These are phyloP conservation scores for Scolopax bukidnonensis DNA, from an alignment of 2,797 vertebrate genomes.

Conservation along the genomic window DNA sequence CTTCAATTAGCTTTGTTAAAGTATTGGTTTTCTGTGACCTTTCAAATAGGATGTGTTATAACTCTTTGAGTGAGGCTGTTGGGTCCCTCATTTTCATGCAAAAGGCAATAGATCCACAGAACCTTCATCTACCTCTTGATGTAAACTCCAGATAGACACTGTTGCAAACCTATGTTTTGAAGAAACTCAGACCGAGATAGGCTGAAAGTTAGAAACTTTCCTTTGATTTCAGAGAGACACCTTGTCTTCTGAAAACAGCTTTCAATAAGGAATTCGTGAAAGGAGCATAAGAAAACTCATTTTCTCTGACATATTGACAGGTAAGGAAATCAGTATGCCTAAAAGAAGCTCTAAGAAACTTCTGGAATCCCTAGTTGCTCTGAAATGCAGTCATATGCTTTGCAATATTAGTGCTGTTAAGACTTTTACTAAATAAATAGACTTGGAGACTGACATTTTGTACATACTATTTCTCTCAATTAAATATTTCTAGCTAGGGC, in stretches of 20 bases:
- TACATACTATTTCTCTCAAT: not conserved
- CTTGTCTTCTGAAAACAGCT: not conserved
- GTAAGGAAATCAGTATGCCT: not conserved
- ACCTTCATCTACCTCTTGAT: not conserved
- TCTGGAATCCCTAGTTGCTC: not conserved
- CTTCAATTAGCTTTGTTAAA: slow-evolving; percentile 41
- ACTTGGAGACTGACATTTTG: not conserved
- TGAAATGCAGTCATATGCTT: not conserved
- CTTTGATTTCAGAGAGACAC: not conserved
- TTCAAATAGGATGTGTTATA: not conserved
- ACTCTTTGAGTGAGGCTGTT: not conserved
- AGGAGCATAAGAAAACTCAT: not conserved
- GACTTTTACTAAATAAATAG: not conserved
- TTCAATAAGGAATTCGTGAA: not conserved
- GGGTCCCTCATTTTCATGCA: not conserved
- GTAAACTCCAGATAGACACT: not conserved
- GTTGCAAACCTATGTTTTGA: not conserved
- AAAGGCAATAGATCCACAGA: not conserved
- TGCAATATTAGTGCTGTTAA: not conserved
- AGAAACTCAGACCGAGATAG: not conserved
- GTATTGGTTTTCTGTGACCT: slow-evolving; percentile 12
- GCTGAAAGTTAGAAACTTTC: not conserved
- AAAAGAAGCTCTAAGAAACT: not conserved
- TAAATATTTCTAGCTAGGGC: not conserved
- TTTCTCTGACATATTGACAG: not conserved